Evolutionary conservation across 1,140 invertebrate species (phyloP), one percentile per base, ranked within the genome.

Genomic region (Trissolcus basalis): DNA sequence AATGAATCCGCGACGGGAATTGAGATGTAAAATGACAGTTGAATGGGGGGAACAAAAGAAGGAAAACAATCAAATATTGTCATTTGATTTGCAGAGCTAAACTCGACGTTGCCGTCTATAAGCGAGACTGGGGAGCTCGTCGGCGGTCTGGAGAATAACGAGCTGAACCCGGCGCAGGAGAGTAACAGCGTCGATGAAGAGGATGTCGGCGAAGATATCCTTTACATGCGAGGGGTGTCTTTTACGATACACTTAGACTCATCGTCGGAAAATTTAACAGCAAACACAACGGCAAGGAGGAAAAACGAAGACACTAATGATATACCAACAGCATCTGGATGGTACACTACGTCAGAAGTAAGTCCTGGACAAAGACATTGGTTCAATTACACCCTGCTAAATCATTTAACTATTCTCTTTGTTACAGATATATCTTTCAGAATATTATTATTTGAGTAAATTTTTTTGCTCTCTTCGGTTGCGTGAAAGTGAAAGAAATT

Each of bases 181-280:
- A 50, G 91, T 71, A 89, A 87, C 64, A 84, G 85, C 43, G 82
- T 88, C 6, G 74, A 77, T 33, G 80, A 91, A 58, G 91, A 90
- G 78, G 93, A 89, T 48, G 83, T 84, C 12, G 82, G 82, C 19
- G 89, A 94, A 82, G 93, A 95, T 86, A 91, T 95, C 49, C 89
- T 96, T 14, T 96, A 96, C 83, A 93, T 95, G 89, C 94, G 94
- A 83, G 94, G 94, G 73, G 93, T 93, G 9, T 94, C 93, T 36
- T 94, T 95, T 81, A 94, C 94, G 61, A 94, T 93, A 63, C 92
- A 94, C 83, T 86, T 94, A 81, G 92, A 92, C 43, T 59, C 80
- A 5, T 67, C 76, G 41, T 51, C 71, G 4, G 81, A 70, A 56
- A 85, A 83, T 78, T 67, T 78, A 5, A 83, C 83, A 16, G 19